These are phyloP conservation scores for Silurus lanzhouensis DNA, from an alignment of 2,797 vertebrate genomes.

Conservation along the genomic window DNA sequence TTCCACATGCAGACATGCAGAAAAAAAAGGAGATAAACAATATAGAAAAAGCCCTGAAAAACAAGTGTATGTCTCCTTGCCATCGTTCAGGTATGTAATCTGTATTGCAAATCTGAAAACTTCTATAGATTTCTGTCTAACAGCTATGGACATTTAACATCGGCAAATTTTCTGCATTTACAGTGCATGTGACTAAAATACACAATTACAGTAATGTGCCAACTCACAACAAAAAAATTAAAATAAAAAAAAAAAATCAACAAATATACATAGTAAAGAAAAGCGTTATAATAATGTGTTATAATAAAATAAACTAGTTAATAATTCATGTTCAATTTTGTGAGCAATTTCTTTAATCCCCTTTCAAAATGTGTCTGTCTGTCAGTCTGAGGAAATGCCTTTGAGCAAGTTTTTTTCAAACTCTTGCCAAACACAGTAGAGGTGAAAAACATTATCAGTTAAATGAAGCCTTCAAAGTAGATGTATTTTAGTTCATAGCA, in stretches of 20 bases:
- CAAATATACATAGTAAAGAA: not conserved
- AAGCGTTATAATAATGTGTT: too few species aligned
- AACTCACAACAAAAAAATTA: too few species aligned
- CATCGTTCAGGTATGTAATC: not conserved
- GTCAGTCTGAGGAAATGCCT: not conserved
- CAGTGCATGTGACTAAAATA: too few species aligned
- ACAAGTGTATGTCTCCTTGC: not conserved
- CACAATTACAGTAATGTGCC: constrained; percentile 12
- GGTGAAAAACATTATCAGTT: not conserved
- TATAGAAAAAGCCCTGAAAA: not conserved
- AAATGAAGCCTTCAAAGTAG: not conserved
- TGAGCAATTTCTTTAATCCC: too few species aligned
- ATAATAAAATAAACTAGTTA: not conserved
- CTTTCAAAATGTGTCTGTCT: not conserved
- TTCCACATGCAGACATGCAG: not conserved
- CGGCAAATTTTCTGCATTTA: not conserved
- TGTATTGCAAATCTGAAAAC: not conserved
- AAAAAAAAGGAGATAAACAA: not conserved
- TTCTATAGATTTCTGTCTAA: not conserved
- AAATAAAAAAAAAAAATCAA: not conserved
- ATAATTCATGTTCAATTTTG: not conserved
- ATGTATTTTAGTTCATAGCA: not conserved
- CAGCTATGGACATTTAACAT: constrained; percentile 14
- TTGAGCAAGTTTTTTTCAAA: not conserved
- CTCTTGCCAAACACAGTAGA: not conserved